These are phyloP conservation scores for Silvanus unidentatus DNA, from an alignment of 2,888 invertebrate genomes.

Conservation along the genomic window DNA sequence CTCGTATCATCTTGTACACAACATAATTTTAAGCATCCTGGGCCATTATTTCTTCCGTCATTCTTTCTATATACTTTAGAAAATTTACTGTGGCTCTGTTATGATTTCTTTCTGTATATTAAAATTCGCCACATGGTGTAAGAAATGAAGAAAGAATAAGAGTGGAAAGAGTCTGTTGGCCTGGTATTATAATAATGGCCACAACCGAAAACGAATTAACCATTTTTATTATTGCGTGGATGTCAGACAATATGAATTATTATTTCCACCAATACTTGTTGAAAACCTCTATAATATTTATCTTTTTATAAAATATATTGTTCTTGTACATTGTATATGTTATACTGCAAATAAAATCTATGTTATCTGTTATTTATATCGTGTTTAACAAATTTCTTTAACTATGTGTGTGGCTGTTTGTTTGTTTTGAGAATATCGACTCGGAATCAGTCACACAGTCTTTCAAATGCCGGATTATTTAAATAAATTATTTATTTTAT, in stretches of 20 bases:
- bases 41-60: not conserved
- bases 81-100: constrained; percentile 1
- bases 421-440: not conserved
- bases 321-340: not conserved
- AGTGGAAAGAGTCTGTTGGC: too few species aligned
- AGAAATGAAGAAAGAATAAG: constrained; percentile 6
- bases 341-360: too few species aligned
- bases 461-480: too few species aligned
- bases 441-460: too few species aligned
- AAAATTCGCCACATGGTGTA: constrained; percentile 34
- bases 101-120: constrained; percentile 21
- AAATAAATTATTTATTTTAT: too few species aligned
- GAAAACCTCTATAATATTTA: constrained; percentile 10
- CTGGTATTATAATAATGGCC: constrained; percentile 7
- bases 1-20: not conserved
- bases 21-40: not conserved
- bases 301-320: not conserved
- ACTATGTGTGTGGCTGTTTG: not conserved
- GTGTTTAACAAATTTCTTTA: not conserved
- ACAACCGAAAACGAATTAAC: constrained; percentile 33
- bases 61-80: not conserved
- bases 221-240: constrained; percentile 30
- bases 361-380: too few species aligned
- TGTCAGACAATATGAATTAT: constrained; percentile 29
- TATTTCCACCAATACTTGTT: constrained; percentile 30